phyloP scores from a whole-genome alignment of 2,888 invertebrate genomes.

The Tribolium freemani region DNA sequence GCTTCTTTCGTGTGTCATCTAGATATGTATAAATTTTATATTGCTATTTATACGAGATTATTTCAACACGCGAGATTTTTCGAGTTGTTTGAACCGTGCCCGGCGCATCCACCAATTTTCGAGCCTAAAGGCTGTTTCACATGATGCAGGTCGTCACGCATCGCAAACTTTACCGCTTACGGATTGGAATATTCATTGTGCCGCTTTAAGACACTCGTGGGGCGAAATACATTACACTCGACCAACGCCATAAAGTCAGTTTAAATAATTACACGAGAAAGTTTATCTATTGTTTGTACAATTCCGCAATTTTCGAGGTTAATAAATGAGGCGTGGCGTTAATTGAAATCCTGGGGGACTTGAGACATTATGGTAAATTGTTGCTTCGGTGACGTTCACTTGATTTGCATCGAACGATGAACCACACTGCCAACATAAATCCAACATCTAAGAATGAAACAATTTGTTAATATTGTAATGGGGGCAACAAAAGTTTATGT shows the following conservation, averaged over 20 bases:
- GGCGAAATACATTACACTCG: constrained; percentile 30
- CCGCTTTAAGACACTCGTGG: constrained; percentile 30
- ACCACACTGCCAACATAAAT: not conserved
- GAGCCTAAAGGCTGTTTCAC: not conserved
- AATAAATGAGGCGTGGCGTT: constrained; percentile 33
- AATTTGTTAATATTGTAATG: not conserved
- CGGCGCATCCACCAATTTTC: constrained; percentile 32
- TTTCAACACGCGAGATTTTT: constrained; percentile 22
- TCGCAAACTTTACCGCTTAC: constrained; percentile 7
- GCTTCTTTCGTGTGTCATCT: constrained; percentile 29
- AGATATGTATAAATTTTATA: constrained; percentile 37
- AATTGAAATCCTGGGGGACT: constrained; percentile 13
- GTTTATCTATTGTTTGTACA: constrained; percentile 19
- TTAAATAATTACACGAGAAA: constrained; percentile 41
- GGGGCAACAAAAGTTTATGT: not conserved
- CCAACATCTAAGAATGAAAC: not conserved
- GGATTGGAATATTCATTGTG: constrained; percentile 23
- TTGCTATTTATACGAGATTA: constrained; percentile 33
- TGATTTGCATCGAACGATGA: not conserved
- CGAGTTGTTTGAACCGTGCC: not conserved
- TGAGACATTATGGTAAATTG: constrained; percentile 3
- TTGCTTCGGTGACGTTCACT: not conserved
- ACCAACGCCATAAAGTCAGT: constrained; percentile 26
- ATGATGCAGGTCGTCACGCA: constrained; percentile 27
- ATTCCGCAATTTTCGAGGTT: constrained; percentile 21